Base-by-base conservation (phyloP, 92 coral and sea anemone species). In the Zoanthus sociatus region DNA sequence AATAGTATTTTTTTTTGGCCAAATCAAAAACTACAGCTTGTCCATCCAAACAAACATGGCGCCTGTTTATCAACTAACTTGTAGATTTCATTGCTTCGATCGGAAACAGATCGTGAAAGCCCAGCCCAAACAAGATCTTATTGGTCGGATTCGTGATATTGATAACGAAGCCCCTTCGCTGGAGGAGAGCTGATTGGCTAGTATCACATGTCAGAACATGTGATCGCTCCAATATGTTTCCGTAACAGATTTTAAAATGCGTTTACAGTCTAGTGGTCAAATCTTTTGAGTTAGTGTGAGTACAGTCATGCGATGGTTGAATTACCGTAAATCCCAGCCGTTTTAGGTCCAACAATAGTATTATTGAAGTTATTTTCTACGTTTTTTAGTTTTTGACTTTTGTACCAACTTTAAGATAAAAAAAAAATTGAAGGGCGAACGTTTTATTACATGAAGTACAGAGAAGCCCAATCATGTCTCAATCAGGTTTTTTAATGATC, bases 41-140 rank as follows among this genome's bases (percentile, higher is more conserved):
- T 60, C 83, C 10, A 14, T 6, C 9, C 71, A 78, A 78, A 78
- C 83, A 78, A 78, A 78, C 60, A 78, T 78, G 83, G 83, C 83
- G 83, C 72, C 70, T 78, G 83, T 78, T 78, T 78, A 78, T 78
- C 72, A 37, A 48, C 83, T 17, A 78, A 60, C 83, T 56, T 78
- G 71, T 47, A 78, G 32, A 4, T 78, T 10, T 55, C 48, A 13
- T 47, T 58, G 12, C 55, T 50, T 50, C 55, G 55, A 77, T 77
- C 71, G 83, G 69, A 58, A 56, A 37, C 70, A 58, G 71, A n/a
- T 33, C 83, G 5, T 42, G 83, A 78, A 56, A 46, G 71, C 83
- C 83, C 83, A 78, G 46, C 83, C 83, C 83, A 60, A 77, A 77
- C 70, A 63, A 54, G 54, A 71, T 78, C 17, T 42, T 53, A 78